These are phyloP conservation scores for Camponotus pennsylvanicus DNA, from an alignment of 1,140 invertebrate species.

Conservation along the genomic window DNA sequence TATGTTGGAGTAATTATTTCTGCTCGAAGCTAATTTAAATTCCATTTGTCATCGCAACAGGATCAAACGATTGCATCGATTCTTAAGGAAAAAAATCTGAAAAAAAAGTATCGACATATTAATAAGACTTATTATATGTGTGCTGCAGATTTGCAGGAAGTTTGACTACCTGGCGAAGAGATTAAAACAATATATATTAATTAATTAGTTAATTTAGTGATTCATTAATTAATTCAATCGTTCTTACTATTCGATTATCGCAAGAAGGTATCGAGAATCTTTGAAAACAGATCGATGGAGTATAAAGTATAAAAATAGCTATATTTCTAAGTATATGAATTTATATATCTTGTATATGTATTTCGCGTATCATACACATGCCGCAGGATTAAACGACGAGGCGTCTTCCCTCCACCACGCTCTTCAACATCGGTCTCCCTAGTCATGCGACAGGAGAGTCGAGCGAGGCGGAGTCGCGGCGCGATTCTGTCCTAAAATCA, in stretches of 20 bases:
- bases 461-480: constrained; percentile 37
- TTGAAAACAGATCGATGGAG: neutral
- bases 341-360: too few species aligned
- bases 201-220: neutral
- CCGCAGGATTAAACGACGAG: neutral
- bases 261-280: too few species aligned
- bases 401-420: constrained; percentile 5
- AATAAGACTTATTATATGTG: neutral
- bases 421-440: neutral
- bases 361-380: neutral
- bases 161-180: too few species aligned
- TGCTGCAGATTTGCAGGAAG: too few species aligned
- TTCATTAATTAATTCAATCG: too few species aligned
- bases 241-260: neutral
- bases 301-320: neutral
- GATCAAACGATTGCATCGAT: too few species aligned
- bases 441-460: constrained; percentile 13
- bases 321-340: neutral
- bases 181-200: neutral
- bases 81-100: too few species aligned
- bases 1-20: neutral
- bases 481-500: constrained; percentile 47
- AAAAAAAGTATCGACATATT: neutral
- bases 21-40: neutral
- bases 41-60: neutral